Evolutionary conservation across 2,888 invertebrate genomes (phyloP).

Genomic region (Protonemura montana): DNA sequence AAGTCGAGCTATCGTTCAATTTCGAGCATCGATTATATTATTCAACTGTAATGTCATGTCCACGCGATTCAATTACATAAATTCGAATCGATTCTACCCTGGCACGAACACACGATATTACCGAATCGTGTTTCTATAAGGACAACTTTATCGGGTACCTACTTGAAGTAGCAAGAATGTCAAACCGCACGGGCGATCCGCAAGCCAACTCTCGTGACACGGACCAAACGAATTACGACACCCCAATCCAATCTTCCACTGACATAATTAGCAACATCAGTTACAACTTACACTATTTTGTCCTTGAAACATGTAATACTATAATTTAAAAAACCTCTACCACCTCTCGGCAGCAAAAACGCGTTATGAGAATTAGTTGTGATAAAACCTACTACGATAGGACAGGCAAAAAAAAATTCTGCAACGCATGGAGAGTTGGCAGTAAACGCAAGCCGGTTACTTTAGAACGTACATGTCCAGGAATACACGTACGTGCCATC

Average conservation of each 20-base stretch:
- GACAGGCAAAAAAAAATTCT: background rate
- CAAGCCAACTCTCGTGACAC: background rate
- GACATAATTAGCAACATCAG: background rate
- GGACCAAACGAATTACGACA: background rate
- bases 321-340: background rate
- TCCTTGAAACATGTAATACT: background rate
- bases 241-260: background rate
- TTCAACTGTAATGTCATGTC: slow-evolving; percentile 5
- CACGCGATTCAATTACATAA: background rate
- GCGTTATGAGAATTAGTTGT: background rate
- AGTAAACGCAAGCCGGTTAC: background rate
- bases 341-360: background rate
- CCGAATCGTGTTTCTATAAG: background rate
- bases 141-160: background rate
- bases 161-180: background rate
- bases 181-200: background rate
- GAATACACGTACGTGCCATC: background rate
- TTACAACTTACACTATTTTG: background rate
- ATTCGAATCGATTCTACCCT: background rate
- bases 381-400: background rate
- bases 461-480: background rate
- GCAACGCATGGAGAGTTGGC: background rate
- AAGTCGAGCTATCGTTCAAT: background rate
- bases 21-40: background rate
- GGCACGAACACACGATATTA: background rate